Base-by-base conservation (phyloP, 2,888 invertebrate genomes). In the Ecdyonurus torrentis region DNA sequence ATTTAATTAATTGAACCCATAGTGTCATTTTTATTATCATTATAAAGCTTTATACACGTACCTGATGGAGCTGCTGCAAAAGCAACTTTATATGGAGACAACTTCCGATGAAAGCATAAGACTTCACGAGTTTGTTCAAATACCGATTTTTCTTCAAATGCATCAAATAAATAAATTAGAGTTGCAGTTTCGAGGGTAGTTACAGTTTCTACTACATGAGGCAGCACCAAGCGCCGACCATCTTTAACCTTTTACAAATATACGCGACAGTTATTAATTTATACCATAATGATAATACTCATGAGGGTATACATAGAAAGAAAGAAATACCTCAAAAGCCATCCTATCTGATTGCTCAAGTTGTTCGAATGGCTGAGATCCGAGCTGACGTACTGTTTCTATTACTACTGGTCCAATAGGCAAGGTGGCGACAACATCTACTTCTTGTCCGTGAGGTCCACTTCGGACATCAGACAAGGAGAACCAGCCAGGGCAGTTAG, bases 81-180 rank as follows among this genome's bases (percentile, higher is more conserved):
- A 59, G 82, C 80, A 65, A 87, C 81, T 78, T 89, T 89, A 70
- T 84, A 89, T 0, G 91, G 91, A 18, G 88, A 82, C 64, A 90
- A 75, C 74, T 82, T 85, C 64, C 85, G 80, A 70, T 90, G 86
- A 55, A 88, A 76, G 65, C 80, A 76, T 60, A 85, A 73, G 66
- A 74, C 71, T 64, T 75, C 79, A 66, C 80, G 70, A 1, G 69
- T 67, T 1, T 59, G 23, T 2, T 55, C 60, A 5, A 62, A 15
- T 15, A 61, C 23, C 50, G 50, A n/a, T 15, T 59, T 23, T 50
- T 75, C 78, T 67, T 82, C 81, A 67, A 77, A 75, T 20, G 81
- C 81, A 74, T 85, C 84, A 68, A 81, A 76, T 64, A 85, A 69
- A 25, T 81, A 71, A 63, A 78, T 78, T n/a, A 83, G 68, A 58